Evolutionary conservation across 1,140 invertebrate species (phyloP).

Genomic region (Venustaconcha ellipsiformis): DNA sequence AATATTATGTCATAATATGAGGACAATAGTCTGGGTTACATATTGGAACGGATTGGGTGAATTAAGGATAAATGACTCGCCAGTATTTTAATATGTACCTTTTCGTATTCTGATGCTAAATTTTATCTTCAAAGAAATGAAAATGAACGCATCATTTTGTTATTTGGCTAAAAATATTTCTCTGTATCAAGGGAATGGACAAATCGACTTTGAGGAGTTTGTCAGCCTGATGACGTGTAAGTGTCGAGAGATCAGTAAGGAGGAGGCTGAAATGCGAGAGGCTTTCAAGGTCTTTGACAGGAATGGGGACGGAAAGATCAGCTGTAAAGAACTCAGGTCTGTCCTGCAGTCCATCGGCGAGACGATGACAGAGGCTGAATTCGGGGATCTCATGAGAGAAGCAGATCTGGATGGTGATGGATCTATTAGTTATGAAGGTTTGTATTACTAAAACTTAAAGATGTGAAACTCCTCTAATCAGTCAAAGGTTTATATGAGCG

Average conservation of each 20-base stretch:
- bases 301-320: slow-evolving; percentile 86
- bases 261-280: slow-evolving; percentile 86
- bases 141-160: too few relatives aligned
- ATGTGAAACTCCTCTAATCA: too few relatives aligned
- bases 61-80: too few relatives aligned
- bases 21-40: too few relatives aligned
- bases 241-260: slow-evolving; percentile 1
- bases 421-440: slow-evolving; percentile 10
- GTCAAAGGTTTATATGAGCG: too few relatives aligned
- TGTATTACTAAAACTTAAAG: background rate
- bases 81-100: too few relatives aligned
- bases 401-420: slow-evolving; percentile 19
- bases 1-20: too few relatives aligned
- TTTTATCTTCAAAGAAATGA: too few relatives aligned
- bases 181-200: slow-evolving; percentile 28
- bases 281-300: slow-evolving; percentile 98
- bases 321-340: slow-evolving; percentile 40
- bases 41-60: too few relatives aligned
- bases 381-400: slow-evolving; percentile 90
- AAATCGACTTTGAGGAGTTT: slow-evolving; percentile 36
- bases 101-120: too few relatives aligned
- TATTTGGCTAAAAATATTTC: background rate
- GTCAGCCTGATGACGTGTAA: slow-evolving; percentile 23
- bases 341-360: slow-evolving; percentile 95
- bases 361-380: slow-evolving; percentile 87